phyloP scores from a whole-genome alignment of 2,113 vertebrate genomes.

The Illadopsis cleaveri region DNA sequence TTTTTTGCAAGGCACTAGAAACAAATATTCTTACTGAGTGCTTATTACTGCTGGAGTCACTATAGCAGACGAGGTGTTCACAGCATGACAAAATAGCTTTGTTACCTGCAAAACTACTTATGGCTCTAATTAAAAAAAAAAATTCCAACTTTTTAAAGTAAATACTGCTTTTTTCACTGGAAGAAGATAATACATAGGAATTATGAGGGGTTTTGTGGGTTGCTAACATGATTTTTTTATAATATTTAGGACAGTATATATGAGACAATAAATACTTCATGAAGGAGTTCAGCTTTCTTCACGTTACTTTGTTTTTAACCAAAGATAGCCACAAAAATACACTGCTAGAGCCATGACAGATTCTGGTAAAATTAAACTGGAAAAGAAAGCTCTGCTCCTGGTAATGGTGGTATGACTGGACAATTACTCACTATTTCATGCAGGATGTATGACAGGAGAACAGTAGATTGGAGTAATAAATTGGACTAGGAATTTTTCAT shows the following conservation, averaged over 20 bases:
- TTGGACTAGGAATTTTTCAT: neutral
- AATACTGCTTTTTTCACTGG: neutral
- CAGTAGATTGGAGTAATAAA: neutral
- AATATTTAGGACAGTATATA: neutral
- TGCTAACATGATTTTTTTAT: conserved; percentile 2
- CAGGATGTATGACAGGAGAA: neutral
- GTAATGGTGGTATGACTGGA: neutral
- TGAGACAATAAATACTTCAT: conserved; percentile 17
- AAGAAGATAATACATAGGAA: neutral
- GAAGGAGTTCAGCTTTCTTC: conserved; percentile 10
- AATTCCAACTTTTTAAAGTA: conserved; percentile 28
- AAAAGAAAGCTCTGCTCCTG: neutral
- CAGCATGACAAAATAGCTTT: conserved; percentile 41
- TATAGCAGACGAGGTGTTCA: neutral
- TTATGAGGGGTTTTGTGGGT: neutral
- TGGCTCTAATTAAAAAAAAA: neutral
- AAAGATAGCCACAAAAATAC: conserved; percentile 20
- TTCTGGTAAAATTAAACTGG: neutral
- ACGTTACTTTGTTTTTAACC: neutral
- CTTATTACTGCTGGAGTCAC: neutral
- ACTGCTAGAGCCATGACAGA: neutral
- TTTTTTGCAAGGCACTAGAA: neutral
- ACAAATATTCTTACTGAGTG: neutral
- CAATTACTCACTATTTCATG: neutral
- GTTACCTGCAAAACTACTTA: conserved; percentile 17